Conservation (phyloP, 2,888 invertebrate species). For the Pseudolycoriella hygida region DNA sequence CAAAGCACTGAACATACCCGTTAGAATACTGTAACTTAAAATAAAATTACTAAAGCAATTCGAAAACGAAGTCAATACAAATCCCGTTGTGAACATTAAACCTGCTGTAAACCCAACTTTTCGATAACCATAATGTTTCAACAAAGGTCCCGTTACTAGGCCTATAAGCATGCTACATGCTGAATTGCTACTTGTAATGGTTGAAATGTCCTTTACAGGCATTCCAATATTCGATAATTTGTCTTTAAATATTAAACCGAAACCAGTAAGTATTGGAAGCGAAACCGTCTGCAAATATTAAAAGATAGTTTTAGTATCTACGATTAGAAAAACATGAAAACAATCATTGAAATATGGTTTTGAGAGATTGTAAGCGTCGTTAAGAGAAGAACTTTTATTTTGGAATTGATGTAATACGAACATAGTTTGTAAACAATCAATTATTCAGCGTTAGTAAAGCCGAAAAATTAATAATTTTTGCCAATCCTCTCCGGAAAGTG, state of each 20-base stretch:
- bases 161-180: slow-evolving; percentile 49
- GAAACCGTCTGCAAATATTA: slow-evolving; percentile 21
- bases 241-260: slow-evolving; percentile 46
- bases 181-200: slow-evolving; percentile 46
- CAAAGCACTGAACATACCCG: slow-evolving; percentile 34
- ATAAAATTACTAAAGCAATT: slow-evolving; percentile 39
- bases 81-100: slow-evolving; percentile 34
- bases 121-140: slow-evolving; percentile 42
- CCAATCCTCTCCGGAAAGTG: no score
- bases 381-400: no score
- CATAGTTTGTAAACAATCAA: no score
- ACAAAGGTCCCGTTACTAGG: slow-evolving; percentile 43
- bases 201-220: slow-evolving; percentile 39
- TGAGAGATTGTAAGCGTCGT: no score
- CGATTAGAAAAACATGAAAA: no score
- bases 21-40: slow-evolving; percentile 46
- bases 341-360: no score
- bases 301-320: no score
- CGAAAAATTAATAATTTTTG: no score
- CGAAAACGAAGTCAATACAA: slow-evolving; percentile 39
- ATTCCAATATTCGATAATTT: slow-evolving; percentile 37
- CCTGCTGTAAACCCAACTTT: slow-evolving; percentile 42
- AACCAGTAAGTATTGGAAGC: slow-evolving; percentile 41
- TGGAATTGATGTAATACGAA: no score
- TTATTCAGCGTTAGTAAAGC: no score